Percentiles rank a stretch among this genome's conserved stretches.
These are phyloP conservation scores for Rhinolophus ferrumequinum DNA, from an alignment of 2,113 vertebrate species.

Conservation along the genomic window DNA sequence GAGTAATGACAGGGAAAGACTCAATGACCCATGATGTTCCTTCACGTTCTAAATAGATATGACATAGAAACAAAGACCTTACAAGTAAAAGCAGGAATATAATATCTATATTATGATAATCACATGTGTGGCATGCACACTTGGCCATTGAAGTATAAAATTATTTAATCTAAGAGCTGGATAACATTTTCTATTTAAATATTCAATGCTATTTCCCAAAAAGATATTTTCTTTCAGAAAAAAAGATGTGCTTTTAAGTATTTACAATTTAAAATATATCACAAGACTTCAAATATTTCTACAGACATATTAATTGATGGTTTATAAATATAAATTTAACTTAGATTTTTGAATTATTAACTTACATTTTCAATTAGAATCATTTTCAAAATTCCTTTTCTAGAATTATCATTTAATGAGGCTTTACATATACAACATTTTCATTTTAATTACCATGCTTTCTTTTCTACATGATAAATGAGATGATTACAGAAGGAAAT, in stretches of 20 bases:
- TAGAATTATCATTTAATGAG: background rate
- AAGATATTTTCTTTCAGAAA: background rate
- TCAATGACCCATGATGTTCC: background rate
- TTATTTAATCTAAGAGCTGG: background rate
- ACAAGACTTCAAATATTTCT: background rate
- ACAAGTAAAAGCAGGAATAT: background rate
- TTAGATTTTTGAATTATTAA: background rate
- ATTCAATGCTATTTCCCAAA: background rate
- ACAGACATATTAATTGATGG: background rate
- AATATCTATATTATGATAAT: background rate
- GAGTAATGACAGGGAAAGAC: background rate
- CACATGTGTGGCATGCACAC: background rate
- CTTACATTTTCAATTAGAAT: background rate
- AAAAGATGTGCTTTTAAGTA: background rate
- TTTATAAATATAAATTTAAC: background rate
- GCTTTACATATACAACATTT: background rate
- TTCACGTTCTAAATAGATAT: background rate
- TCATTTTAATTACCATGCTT: background rate
- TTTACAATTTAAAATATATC: background rate
- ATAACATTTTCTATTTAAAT: background rate
- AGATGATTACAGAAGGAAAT: background rate
- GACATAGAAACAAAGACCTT: background rate
- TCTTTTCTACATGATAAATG: background rate
- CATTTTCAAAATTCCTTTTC: conserved; percentile 25
- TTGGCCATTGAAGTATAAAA: background rate